Conservation (phyloP, 2,797 vertebrate genomes). For the Buceros bicornis region DNA sequence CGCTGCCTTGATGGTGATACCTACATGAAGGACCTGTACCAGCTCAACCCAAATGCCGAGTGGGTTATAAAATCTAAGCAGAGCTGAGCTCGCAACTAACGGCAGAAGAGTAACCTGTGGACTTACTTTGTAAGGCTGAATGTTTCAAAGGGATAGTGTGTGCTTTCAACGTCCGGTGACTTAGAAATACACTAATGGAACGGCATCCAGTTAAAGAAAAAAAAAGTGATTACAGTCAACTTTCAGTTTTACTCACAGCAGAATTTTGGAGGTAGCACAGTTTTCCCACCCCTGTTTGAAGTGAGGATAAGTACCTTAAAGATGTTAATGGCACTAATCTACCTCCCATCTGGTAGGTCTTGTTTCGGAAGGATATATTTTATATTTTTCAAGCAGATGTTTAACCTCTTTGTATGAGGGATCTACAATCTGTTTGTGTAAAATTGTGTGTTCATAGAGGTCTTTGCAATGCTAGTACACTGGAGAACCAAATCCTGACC, state of each 20-base stretch:
- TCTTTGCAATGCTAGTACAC: neutral
- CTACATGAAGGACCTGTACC: constrained; percentile 93
- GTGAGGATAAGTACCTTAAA: constrained; percentile 27
- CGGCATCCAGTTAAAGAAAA: neutral
- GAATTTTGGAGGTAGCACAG: neutral
- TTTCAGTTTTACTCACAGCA: neutral
- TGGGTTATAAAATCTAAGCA: constrained; percentile 92
- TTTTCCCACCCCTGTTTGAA: constrained; percentile 2
- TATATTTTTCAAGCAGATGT: constrained; percentile 33
- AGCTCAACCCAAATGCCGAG: constrained; percentile 94
- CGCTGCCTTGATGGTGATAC: constrained; percentile 92
- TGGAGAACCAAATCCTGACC: neutral
- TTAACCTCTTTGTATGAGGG: constrained; percentile 11
- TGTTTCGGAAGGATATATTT: constrained; percentile 24
- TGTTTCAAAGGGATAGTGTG: constrained; percentile 30
- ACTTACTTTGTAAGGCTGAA: neutral
- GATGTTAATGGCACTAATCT: constrained; percentile 53
- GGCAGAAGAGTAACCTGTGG: neutral
- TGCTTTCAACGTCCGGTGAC: constrained; percentile 18
- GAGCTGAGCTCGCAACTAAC: constrained; percentile 60
- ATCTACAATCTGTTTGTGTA: neutral
- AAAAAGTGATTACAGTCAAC: neutral
- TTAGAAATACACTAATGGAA: neutral
- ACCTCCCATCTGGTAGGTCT: constrained; percentile 62
- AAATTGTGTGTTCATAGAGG: neutral